Evolutionary conservation across 2,797 vertebrate species (phyloP).

Genomic region (Mareca penelope): DNA sequence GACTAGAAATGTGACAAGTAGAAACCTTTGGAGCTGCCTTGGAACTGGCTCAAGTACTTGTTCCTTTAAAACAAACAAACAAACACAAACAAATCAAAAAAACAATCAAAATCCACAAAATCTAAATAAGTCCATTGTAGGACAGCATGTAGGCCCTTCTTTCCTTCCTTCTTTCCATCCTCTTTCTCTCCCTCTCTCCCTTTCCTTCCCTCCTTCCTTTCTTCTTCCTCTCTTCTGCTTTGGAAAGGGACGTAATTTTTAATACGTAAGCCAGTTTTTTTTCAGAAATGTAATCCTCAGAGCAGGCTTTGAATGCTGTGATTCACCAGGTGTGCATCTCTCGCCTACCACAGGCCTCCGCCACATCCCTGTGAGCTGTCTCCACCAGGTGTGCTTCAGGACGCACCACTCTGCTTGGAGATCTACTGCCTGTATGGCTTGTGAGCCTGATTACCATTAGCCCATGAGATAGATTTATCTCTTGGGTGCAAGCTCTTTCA

Average conservation of each 20-base stretch:
- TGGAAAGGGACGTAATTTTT: not conserved
- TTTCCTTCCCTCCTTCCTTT: not conserved
- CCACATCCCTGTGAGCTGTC: not conserved
- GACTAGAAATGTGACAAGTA: constrained; percentile 52
- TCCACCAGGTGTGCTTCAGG: not conserved
- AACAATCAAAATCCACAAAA: not conserved
- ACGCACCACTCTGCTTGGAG: not conserved
- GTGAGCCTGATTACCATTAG: not conserved
- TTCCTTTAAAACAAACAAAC: not conserved
- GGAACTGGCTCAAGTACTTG: not conserved
- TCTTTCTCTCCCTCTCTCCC: not conserved
- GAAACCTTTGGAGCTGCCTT: constrained; percentile 34
- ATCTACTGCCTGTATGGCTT: not conserved
- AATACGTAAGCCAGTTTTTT: not conserved
- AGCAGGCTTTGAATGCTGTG: rapidly evolving
- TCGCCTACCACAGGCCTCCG: rapidly evolving
- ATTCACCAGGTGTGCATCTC: not conserved
- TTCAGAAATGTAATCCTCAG: not conserved
- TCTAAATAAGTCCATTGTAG: not conserved
- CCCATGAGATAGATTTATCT: not conserved
- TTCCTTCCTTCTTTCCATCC: not conserved
- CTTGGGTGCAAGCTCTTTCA: not conserved
- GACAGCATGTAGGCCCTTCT: not conserved
- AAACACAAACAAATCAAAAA: not conserved
- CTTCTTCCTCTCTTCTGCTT: not conserved